Base-by-base conservation (phyloP, 2,888 invertebrate species). In the Leptogaster cylindrica region DNA sequence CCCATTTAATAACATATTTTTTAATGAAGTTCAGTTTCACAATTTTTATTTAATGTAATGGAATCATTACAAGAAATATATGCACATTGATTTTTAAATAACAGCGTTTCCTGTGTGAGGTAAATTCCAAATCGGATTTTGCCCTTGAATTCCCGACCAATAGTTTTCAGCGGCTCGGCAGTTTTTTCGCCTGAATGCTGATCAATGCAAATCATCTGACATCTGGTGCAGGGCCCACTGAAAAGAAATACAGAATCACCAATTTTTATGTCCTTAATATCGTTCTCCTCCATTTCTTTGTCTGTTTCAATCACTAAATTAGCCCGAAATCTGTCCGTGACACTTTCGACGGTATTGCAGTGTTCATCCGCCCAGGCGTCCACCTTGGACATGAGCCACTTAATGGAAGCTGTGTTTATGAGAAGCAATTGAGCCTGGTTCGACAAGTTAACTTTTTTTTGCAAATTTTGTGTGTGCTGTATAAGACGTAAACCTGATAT, bases 121-220 rank as follows among this genome's bases (percentile, higher is more conserved):
- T 94, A 93, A 68, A 92, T 85, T n/a, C 94, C 94, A 76, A 94
- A 93, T 31, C 84, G 84, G 71, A 91, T 83, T 83, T 91, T 92
- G 1, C 92, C 92, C 68, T 85, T 84, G 75, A 90, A 88, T 74
- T 87, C 85, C 75, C 86, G 86, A 0, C 91, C 87, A 72, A 93
- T 85, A 1, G 92, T 90, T 71, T 88, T 84, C 8, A 93, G 79
- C 0, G 93, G 92, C 77, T 93, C 93, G 0, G 88, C 84, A 0
- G 91, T 90, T 75, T 89, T 92, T 72, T 87, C 83, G 0, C 93
- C 95, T 1, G 90, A 92, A 46, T 84, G 83, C 81, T 95, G 97
- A 80, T 97, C 90, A 69, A 97, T 90, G 78, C 97, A 96, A 68
- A 98, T 91, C 93, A 97, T 97, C 81, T 95, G 94, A 77, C 97